These are phyloP conservation scores for Odontocolon sp. DNA, from an alignment of 2,888 invertebrate species.

Conservation along the genomic window DNA sequence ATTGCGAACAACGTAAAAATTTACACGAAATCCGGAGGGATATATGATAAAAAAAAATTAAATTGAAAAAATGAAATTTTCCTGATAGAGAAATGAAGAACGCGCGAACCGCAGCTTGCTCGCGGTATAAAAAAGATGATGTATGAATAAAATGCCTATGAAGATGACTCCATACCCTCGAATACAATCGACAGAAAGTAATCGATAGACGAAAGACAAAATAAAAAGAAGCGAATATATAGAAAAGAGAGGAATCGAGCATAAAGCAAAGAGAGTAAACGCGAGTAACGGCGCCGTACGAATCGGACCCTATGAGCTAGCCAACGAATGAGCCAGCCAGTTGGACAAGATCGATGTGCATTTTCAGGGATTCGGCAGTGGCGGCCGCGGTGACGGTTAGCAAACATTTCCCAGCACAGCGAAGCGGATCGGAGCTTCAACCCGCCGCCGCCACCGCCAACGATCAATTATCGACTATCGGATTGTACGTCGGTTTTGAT, in stretches of 20 bases:
- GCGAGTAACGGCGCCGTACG: constrained; percentile 33
- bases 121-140: too few relatives aligned
- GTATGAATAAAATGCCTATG: too few relatives aligned
- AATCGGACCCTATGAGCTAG: constrained; percentile 30
- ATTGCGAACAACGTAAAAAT: too few relatives aligned
- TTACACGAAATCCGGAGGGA: too few relatives aligned
- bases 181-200: constrained; percentile 11
- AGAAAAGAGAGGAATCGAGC: constrained; percentile 7
- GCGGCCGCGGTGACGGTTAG: constrained; percentile 16
- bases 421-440: constrained; percentile 24
- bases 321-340: constrained; percentile 63
- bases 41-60: too few relatives aligned
- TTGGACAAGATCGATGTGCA: constrained; percentile 70
- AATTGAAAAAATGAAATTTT: too few relatives aligned
- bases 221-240: not conserved
- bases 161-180: not conserved
- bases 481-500: constrained; percentile 69
- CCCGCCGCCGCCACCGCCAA: constrained; percentile 46
- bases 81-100: too few relatives aligned
- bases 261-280: constrained; percentile 36
- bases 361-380: constrained; percentile 64
- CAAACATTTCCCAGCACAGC: not conserved
- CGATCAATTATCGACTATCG: constrained; percentile 71
- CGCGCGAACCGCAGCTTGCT: too few relatives aligned
- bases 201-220: constrained; percentile 2